Evolutionary conservation across 2,888 invertebrate genomes (phyloP).

Genomic region (Helleia helle): DNA sequence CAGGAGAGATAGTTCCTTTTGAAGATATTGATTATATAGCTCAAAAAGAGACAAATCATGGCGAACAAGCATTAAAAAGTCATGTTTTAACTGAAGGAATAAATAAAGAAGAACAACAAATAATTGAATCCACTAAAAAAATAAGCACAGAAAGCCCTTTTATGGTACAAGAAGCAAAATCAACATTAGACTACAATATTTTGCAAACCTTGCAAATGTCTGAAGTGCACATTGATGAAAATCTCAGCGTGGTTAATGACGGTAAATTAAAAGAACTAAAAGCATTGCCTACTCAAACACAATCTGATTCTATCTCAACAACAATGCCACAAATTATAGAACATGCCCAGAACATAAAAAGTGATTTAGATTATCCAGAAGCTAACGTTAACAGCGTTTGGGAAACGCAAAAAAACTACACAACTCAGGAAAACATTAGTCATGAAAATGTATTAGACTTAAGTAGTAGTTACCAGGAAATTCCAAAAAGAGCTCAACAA

Average conservation of each 20-base stretch:
- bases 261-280: conserved; percentile 32
- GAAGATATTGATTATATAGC: conserved; percentile 34
- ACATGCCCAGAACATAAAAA: conserved; percentile 26
- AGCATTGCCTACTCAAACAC: conserved; percentile 28
- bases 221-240: conserved; percentile 28
- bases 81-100: conserved; percentile 29
- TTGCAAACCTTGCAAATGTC: conserved; percentile 27
- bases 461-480: conserved; percentile 15
- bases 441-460: conserved; percentile 34
- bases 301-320: conserved; percentile 34
- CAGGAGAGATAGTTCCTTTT: conserved; percentile 39
- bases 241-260: conserved; percentile 21
- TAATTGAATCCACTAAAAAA: conserved; percentile 26
- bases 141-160: conserved; percentile 15
- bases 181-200: conserved; percentile 18
- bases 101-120: conserved; percentile 29
- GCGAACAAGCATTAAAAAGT: conserved; percentile 28
- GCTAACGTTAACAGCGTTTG: conserved; percentile 29
- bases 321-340: conserved; percentile 39
- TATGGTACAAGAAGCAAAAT: conserved; percentile 19
- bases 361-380: conserved; percentile 25
- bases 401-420: conserved; percentile 39
- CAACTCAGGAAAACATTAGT: conserved; percentile 34
- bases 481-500: conserved; percentile 30
- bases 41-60: conserved; percentile 24